phyloP scores from a whole-genome alignment of 2,888 invertebrate species.

The Scaptomyza reducta region DNA sequence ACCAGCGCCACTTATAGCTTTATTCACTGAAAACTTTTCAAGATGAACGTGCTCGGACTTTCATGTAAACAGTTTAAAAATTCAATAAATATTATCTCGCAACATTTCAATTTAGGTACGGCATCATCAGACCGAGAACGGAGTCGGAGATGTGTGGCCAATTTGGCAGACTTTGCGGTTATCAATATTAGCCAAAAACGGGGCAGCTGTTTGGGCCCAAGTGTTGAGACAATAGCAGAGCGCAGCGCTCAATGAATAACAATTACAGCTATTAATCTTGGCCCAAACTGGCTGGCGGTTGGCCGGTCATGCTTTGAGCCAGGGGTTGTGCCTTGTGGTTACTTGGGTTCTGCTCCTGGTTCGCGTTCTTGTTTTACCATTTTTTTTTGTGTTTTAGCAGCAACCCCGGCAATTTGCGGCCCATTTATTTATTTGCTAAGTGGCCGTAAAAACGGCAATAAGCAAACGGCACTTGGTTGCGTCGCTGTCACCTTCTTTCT shows the following conservation, averaged over 20 bases:
- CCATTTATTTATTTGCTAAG: slow-evolving; percentile 81
- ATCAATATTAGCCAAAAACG: slow-evolving; percentile 42
- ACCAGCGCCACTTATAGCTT: not conserved
- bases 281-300: slow-evolving; percentile 58
- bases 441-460: slow-evolving; percentile 77
- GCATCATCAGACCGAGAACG: not conserved
- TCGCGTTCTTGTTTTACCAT: no score
- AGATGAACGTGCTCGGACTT: not conserved
- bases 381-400: slow-evolving; percentile 33
- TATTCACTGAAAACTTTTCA: not conserved
- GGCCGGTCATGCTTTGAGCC: slow-evolving; percentile 1
- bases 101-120: slow-evolving; percentile 57
- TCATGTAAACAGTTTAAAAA: slow-evolving; percentile 26
- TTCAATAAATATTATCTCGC: slow-evolving; percentile 30
- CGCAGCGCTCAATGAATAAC: slow-evolving; percentile 77
- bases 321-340: slow-evolving; percentile 61
- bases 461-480: slow-evolving; percentile 44
- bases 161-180: slow-evolving; percentile 62
- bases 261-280: slow-evolving; percentile 78
- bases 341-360: slow-evolving; percentile 42
- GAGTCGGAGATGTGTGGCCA: slow-evolving; percentile 25
- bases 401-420: slow-evolving; percentile 63
- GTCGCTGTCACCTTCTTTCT: slow-evolving; percentile 40
- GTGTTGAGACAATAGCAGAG: slow-evolving; percentile 75
- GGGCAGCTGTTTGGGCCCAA: slow-evolving; percentile 59